Base-by-base conservation (phyloP, 2,888 invertebrate genomes). In the Nymphalis urticae region DNA sequence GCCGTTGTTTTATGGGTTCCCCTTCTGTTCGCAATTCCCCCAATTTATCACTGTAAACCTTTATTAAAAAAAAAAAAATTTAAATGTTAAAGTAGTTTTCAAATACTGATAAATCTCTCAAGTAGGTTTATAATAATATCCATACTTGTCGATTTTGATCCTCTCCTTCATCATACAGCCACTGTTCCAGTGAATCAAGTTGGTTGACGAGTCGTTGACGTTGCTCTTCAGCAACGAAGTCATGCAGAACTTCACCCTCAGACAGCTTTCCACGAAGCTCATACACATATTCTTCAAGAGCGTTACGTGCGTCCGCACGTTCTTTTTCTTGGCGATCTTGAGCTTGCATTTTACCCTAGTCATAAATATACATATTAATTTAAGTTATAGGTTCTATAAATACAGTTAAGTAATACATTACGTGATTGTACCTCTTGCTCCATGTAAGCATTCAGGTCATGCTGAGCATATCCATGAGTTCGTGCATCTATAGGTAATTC, bases 271-370 rank as follows among this genome's bases (percentile, higher is more conserved):
- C 96, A 66, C 99, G 95, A 87, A 99, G 94, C 79, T 99, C 99
- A 85, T 99, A 99, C 47, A 99, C 98, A 83, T 98, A 99, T 88
- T 99, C 99, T 87, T 99, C 99, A 0, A 99, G 94, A 4, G 98
- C 97, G 88, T 99, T 99, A 81, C 98, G 97, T 1, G 98, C 98
- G 87, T 99, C 99, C 7, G 97, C 96, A 62, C 98, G 95, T 84
- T 98, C 98, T 80, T 98, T 98, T 90, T 99, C 99, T 83, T 97
- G 96, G 71, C 95, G 95, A 86, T 99, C 99, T 78, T 96, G 96
- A 66, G 95, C 94, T 79, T 96, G 95, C 96, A 97, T 96, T 87
- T 95, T 95, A 71, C 94, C 93, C 96, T 97, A 80, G 27, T 64
- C 32, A 50, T 21, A 48, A 59, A 19, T 62, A 53, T 24, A 13